Base-by-base conservation (phyloP, 2,888 invertebrate genomes). In the Vandiemenella viatica region DNA sequence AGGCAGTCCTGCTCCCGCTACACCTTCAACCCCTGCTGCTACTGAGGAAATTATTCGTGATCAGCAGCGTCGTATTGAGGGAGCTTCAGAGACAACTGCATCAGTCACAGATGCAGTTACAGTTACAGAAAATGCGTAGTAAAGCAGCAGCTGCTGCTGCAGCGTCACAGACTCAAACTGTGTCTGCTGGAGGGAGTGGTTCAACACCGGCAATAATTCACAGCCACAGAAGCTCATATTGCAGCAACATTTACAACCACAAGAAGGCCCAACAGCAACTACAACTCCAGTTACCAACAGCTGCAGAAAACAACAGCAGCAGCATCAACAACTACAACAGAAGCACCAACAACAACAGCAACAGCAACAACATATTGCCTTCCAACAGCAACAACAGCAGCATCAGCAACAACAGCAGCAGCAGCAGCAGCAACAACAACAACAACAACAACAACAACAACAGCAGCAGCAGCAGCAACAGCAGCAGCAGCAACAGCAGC, bases 61-160 rank as follows among this genome's bases (percentile, higher is more conserved):
- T 60, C 91, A 92, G 63, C 81, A 83, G 59, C 77, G 85, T 47
- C 83, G 85, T 65, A 93, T 93, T 57, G 86, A 89, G 60, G 88
- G 88, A 90, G 60, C 69, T 92, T 42, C 87, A 91, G 63, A 70
- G 88, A 3, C 85, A 88, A 60, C 41, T 50, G 13, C 42, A 46
- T 8, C 77, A 81, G 55, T 85, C 84, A 1, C 81, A 87, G 53
- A 76, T 82, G 57, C 84, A 86, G 61, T 63, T 86, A 55, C 80
- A 84, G 59, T 21, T 42, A 10, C 79, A 78, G 55, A 75, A 77
- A 41, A 65, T 47, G 54, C 66, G 54, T 65, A 67, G 55, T 55
- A 60, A 53, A 56, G 60, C 45, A 20, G 26, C 47, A 45, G 51
- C 61, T 67, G n/a, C 72, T 79, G 55, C 76, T 76, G 13, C 21